phyloP scores from a whole-genome alignment of 2,797 vertebrate species.

The Neostethus bicornis region DNA sequence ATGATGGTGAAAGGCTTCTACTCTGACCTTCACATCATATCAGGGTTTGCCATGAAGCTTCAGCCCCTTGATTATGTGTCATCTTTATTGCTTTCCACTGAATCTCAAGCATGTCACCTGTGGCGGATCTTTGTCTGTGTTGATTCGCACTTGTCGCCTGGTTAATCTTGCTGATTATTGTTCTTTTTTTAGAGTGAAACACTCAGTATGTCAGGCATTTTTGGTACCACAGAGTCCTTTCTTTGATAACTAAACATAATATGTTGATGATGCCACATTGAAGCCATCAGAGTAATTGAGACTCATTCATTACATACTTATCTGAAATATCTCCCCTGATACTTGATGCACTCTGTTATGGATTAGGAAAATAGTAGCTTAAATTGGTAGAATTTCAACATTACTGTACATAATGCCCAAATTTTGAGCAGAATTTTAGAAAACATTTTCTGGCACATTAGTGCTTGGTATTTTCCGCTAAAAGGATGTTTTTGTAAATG shows the following conservation, averaged over 20 bases:
- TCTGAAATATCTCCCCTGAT: slow-evolving; percentile 40
- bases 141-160: slow-evolving; percentile 63
- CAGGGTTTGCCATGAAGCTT: slow-evolving; percentile 24
- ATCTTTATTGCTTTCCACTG: slow-evolving; percentile 53
- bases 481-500: too few species aligned
- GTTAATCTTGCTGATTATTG: slow-evolving; percentile 68
- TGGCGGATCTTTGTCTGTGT: slow-evolving; percentile 58
- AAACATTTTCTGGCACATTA: too few species aligned
- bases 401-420: slow-evolving; percentile 1
- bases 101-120: slow-evolving; percentile 73
- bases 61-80: slow-evolving; percentile 45
- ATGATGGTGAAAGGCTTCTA: slow-evolving; percentile 50
- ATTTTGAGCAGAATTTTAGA: slow-evolving; percentile 1
- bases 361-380: slow-evolving; percentile 33
- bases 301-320: slow-evolving; percentile 43
- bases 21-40: slow-evolving; percentile 62
- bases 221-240: slow-evolving; percentile 43
- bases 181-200: slow-evolving; percentile 73
- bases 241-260: slow-evolving; percentile 61
- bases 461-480: too few species aligned
- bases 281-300: slow-evolving; percentile 68
- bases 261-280: slow-evolving; percentile 41
- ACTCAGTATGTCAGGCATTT: slow-evolving; percentile 52
- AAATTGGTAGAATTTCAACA: slow-evolving; percentile 26
- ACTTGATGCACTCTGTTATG: slow-evolving; percentile 27